A percentile compares a stretch with the other conserved stretches of the same genome.
phyloP scores from a whole-genome alignment of 1,140 invertebrate genomes.

The Scaptodrosophila lebanonensis region DNA sequence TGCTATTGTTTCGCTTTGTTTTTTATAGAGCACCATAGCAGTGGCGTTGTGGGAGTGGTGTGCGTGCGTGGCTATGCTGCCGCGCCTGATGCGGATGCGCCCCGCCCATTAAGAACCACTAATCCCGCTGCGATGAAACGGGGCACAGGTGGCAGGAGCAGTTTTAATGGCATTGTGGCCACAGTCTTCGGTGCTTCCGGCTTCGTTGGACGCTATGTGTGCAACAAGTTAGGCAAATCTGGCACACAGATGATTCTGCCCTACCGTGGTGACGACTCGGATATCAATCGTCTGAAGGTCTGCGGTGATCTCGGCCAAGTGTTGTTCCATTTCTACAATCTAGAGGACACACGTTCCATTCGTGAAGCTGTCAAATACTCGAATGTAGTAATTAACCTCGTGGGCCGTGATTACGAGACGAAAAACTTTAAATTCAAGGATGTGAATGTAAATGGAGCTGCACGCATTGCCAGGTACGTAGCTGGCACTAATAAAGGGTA shows the following conservation, averaged over 20 bases:
- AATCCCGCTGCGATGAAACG: slow-evolving; percentile 84
- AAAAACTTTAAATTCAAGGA: slow-evolving; percentile 91
- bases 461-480: slow-evolving; percentile 82
- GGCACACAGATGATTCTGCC: slow-evolving; percentile 94
- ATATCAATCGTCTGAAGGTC: slow-evolving; percentile 86
- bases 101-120: slow-evolving; percentile 64
- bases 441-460: slow-evolving; percentile 87
- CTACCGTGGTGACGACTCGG: slow-evolving; percentile 92
- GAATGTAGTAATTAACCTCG: slow-evolving; percentile 97
- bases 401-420: slow-evolving; percentile 95
- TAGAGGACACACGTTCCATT: slow-evolving; percentile 93
- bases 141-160: slow-evolving; percentile 95
- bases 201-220: slow-evolving; percentile 90
- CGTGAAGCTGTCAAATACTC: slow-evolving; percentile 93
- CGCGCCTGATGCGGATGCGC: slow-evolving; percentile 47
- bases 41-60: slow-evolving; percentile 61
- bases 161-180: slow-evolving; percentile 96
- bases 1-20: slow-evolving; percentile 12
- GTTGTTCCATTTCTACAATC: slow-evolving; percentile 89
- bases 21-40: slow-evolving; percentile 62
- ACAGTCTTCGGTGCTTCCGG: slow-evolving; percentile 97
- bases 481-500: neutral
- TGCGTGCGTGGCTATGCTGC: slow-evolving; percentile 56
- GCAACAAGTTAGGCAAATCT: slow-evolving; percentile 92
- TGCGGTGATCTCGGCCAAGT: slow-evolving; percentile 97